Evolutionary conservation across 2,888 invertebrate species (phyloP).

Genomic region (Cantharis nigra): DNA sequence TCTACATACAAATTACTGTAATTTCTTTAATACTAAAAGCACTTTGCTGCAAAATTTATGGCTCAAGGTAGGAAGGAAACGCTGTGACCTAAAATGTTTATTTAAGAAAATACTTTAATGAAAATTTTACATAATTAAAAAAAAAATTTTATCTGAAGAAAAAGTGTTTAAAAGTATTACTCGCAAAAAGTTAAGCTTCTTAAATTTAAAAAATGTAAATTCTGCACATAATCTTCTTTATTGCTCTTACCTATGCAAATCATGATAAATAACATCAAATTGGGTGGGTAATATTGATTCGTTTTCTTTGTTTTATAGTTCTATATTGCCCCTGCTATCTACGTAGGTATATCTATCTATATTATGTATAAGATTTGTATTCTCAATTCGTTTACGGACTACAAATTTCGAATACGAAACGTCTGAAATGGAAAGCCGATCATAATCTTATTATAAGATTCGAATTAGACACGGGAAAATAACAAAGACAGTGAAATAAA

Average conservation of each 20-base stretch:
- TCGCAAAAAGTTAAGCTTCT: neutral
- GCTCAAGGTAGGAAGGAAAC: neutral
- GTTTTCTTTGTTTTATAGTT: neutral
- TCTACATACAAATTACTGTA: neutral
- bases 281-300: neutral
- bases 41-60: neutral
- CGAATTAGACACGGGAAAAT: neutral
- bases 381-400: constrained; percentile 9
- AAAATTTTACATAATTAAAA: neutral
- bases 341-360: neutral
- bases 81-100: neutral
- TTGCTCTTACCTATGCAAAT: neutral
- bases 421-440: constrained; percentile 2
- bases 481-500: neutral
- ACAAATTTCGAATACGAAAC: constrained; percentile 12
- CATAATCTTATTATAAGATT: constrained; percentile 11
- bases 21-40: neutral
- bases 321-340: neutral
- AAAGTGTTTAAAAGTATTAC: neutral
- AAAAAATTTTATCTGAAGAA: neutral
- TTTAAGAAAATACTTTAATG: neutral
- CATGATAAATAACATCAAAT: neutral
- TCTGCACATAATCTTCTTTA: neutral
- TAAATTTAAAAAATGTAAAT: neutral
- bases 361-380: constrained; percentile 7